Base-by-base conservation (phyloP, 1,140 invertebrate genomes). In the Psix sp. region DNA sequence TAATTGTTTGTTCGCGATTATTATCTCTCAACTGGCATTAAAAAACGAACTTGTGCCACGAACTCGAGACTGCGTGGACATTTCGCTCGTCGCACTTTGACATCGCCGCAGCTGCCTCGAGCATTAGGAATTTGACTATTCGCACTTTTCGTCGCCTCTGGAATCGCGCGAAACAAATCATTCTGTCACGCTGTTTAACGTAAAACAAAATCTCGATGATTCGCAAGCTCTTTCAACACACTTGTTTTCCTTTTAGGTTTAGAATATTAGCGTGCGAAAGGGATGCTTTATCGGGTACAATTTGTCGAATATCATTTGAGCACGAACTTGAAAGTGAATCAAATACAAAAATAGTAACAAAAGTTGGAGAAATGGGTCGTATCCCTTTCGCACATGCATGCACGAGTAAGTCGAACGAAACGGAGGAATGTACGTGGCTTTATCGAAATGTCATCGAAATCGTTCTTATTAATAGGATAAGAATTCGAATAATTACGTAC, bases 101-200 rank as follows among this genome's bases (percentile, higher is more conserved):
- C 81, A 81, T 84, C 77, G 77, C 81, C 82, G 76, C 35, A 63
- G 76, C 76, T 79, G 80, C 81, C 75, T 65, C 77, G 79, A 66
- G 54, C 74, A 10, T 3, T 68, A 78, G 77, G 75, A 77, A 78
- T 81, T 52, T 79, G 77, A 72, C 56, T 74, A 65, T 78, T 77
- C 56, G 59, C 66, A 56, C n/a, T n/a, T n/a, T n/a, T n/a, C n/a
- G n/a, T n/a, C n/a, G n/a, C n/a, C n/a, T n/a, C n/a, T n/a, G n/a
- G n/a, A n/a, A n/a, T n/a, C n/a, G n/a, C n/a, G n/a, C n/a, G n/a
- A n/a, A n/a, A 10, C 29, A 9, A 17, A 33, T 7, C 24, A 45
- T n/a, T n/a, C n/a, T n/a, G n/a, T n/a, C n/a, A n/a, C n/a, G n/a
- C n/a, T n/a, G n/a, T n/a, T n/a, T n/a, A n/a, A n/a, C n/a, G n/a